phyloP scores from a whole-genome alignment of 2,113 vertebrate species.

The Phyllostomus hastatus region DNA sequence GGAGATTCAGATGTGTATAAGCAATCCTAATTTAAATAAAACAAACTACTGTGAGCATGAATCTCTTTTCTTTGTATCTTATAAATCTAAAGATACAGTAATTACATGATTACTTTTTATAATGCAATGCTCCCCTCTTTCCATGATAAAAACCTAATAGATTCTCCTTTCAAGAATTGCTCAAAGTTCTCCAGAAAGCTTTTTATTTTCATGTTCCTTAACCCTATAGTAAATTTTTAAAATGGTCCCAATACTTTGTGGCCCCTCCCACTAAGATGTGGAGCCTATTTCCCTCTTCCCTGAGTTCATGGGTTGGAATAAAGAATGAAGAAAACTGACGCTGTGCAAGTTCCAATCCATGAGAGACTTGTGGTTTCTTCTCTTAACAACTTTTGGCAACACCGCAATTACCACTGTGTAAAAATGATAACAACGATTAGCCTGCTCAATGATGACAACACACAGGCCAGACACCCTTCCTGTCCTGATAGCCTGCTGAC shows the following conservation, averaged over 20 bases:
- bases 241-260: not conserved
- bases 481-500: not conserved
- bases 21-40: not conserved
- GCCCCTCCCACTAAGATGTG: not conserved
- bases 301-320: not conserved
- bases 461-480: not conserved
- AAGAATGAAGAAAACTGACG: not conserved
- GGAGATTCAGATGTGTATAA: not conserved
- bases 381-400: not conserved
- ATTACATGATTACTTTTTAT: not conserved
- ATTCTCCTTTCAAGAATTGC: not conserved
- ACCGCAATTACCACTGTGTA: not conserved
- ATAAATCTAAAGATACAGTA: not conserved
- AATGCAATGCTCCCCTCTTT: not conserved
- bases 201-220: not conserved
- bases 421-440: not conserved
- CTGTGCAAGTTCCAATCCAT: not conserved
- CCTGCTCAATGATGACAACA: not conserved
- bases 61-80: not conserved
- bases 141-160: not conserved
- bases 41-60: not conserved
- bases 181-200: not conserved
- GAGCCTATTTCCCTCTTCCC: not conserved
- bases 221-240: not conserved
- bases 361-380: not conserved